Conservation (phyloP, 2,113 vertebrate species). For the Verasper variegatus region DNA sequence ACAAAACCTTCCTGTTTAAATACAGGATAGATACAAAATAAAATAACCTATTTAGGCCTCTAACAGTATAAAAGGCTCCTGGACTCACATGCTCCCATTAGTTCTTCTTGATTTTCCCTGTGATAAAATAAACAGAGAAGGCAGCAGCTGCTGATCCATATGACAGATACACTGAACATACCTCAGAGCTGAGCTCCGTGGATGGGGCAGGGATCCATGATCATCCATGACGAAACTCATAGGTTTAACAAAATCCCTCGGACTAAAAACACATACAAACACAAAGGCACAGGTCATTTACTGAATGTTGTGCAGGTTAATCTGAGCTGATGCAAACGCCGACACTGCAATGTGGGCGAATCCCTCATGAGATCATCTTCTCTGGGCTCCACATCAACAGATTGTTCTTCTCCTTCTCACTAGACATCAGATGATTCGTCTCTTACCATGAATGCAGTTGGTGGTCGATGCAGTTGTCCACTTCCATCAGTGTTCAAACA, state of each 20-base stretch:
- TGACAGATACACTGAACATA: constrained; percentile 54
- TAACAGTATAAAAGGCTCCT: too few species aligned
- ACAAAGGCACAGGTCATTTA: constrained; percentile 54
- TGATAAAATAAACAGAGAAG: not conserved
- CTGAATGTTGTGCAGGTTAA: too few species aligned
- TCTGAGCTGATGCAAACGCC: not conserved
- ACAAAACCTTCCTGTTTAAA: too few species aligned
- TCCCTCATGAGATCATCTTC: constrained; percentile 70
- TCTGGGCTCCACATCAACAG: constrained; percentile 18
- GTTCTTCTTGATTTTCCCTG: too few species aligned
- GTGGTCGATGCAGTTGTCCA: constrained; percentile 58
- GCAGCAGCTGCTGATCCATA: constrained; percentile 7
- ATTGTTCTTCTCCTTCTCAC: not conserved
- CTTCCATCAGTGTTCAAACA: constrained; percentile 72
- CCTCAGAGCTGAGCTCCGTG: constrained; percentile 72
- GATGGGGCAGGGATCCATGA: constrained; percentile 67
- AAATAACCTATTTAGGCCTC: not conserved
- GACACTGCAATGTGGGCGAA: constrained; percentile 67
- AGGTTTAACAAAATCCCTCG: constrained; percentile 63
- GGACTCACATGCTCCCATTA: not conserved
- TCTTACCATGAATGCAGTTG: constrained; percentile 72
- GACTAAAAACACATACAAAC: constrained; percentile 61
- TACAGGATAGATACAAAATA: not conserved
- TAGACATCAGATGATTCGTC: not conserved
- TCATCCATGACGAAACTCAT: constrained; percentile 80